Evolutionary conservation across 2,113 vertebrate genomes (phyloP), one percentile per base, ranked within the genome.

Genomic region (Pomatorhinus ruficollis): DNA sequence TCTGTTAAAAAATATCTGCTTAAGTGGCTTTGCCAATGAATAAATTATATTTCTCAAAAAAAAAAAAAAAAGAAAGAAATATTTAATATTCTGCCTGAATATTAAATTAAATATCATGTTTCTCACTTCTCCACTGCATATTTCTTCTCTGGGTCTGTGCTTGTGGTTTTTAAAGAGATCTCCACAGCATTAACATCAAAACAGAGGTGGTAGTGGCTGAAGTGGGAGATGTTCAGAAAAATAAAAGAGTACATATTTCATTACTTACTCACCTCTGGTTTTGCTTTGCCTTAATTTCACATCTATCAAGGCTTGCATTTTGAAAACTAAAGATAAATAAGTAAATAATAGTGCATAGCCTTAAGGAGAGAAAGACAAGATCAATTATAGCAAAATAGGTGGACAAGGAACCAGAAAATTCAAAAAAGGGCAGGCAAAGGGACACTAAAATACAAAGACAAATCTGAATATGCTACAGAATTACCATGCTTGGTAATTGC

Each of bases 11-110:
- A 83, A 57, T 68, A 87, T 21, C 63, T 92, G 13, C 87, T 93
- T 90, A 81, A 94, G 40, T 84, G 45, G 12, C 22, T 85, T 74
- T 87, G 54, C 59, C 87, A 87, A 82, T 68, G 54, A 94, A 94
- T 83, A 91, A 93, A 92, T 90, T 6, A 64, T 92, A 71, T 44
- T 89, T 81, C 28, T 61, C 12, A 16, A 60, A 68, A 82, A 40
- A 25, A 49, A 22, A 33, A 25, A 59, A 69, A 70, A 59, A 59
- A 31, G 31, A 78, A 82, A 81, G 59, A 61, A 91, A 61, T 72
- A 74, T 78, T 93, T 94, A 78, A 63, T 59, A 35, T 89, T 69
- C 35, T 93, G 60, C 74, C 64, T 11, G 20, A 86, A n/a, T n/a
- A n/a, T n/a, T n/a, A n/a, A n/a, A n/a, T n/a, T n/a, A n/a, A n/a